phyloP scores from a whole-genome alignment of 2,888 invertebrate species.

The Agonopterix alstromeriana region DNA sequence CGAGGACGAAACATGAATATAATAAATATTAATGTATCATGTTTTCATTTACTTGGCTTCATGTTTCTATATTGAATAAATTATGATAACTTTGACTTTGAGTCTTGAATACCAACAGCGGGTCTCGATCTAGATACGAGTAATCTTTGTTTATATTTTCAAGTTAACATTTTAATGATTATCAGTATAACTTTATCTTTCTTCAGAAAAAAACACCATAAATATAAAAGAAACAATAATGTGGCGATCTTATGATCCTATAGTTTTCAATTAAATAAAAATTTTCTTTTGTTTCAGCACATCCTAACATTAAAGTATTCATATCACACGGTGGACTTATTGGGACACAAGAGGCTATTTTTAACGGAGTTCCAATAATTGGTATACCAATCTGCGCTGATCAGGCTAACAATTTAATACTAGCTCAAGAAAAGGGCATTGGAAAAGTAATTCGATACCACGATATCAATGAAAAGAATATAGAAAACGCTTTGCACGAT shows the following conservation, averaged over 20 bases:
- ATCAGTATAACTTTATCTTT: too few species aligned
- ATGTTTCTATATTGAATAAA: too few species aligned
- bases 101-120: too few species aligned
- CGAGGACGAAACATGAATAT: too few species aligned
- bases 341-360: conserved; percentile 78
- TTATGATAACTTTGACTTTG: too few species aligned
- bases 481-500: conserved; percentile 43
- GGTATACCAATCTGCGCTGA: conserved; percentile 70
- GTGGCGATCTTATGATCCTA: too few species aligned
- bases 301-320: conserved; percentile 76
- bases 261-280: too few species aligned
- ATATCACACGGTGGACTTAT: conserved; percentile 82
- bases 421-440: conserved; percentile 50
- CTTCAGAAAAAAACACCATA: too few species aligned
- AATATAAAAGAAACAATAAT: too few species aligned
- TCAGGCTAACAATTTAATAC: conserved; percentile 66
- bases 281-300: conserved; percentile 43
- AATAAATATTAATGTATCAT: background rate
- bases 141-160: too few species aligned
- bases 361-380: conserved; percentile 74
- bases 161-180: too few species aligned
- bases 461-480: conserved; percentile 47
- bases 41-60: background rate
- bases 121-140: too few species aligned
- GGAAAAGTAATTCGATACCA: conserved; percentile 58